Base-by-base conservation (phyloP, 2,113 vertebrate genomes). In the Zosterops japonicus region DNA sequence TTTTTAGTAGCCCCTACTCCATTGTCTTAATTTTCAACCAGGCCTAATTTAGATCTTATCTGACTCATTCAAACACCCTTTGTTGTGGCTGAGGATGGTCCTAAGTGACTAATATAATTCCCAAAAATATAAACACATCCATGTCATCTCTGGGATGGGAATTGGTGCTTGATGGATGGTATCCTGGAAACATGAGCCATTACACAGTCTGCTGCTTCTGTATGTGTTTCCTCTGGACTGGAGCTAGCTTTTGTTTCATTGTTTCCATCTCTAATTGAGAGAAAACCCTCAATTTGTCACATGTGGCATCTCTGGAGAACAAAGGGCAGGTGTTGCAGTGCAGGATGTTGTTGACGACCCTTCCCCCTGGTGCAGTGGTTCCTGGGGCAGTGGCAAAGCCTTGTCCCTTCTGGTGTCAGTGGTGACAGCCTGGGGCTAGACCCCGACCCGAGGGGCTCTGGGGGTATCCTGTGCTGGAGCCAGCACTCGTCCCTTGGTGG, bases 21-120 rank as follows among this genome's bases (percentile, higher is more conserved):
- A 19, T 41, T 63, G 42, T 67, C 25, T 82, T 64, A 9, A 7
- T 52, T 95, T 93, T 56, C 71, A 88, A 47, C 5, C 56, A 76
- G 39, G 52, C 31, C 69, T 88, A 49, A 82, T 83, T 74, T 80
- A 95, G 91, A 88, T 96, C 60, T 78, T 85, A 71, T 71, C 82
- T 81, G 25, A 6, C 46, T 67, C 67, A 31, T 46, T 83, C 18
- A 64, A 95, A 60, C 55, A 17, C 68, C 60, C 44, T 25, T 85
- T n/a, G 7, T n/a, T 27, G n/a, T 46, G 31, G 7, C 41, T 71
- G 77, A 81, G 36, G 60, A 39, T 8, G 14, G 42, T 44, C 5
- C 22, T 57, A 8, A 75, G 44, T 17, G 49, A 85, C 52, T 49
- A 69, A 50, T 67, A 14, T 6, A 39, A 84, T 76, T 53, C 9